Conservation (phyloP, 2,888 invertebrate genomes). For the Auanema sp. region DNA sequence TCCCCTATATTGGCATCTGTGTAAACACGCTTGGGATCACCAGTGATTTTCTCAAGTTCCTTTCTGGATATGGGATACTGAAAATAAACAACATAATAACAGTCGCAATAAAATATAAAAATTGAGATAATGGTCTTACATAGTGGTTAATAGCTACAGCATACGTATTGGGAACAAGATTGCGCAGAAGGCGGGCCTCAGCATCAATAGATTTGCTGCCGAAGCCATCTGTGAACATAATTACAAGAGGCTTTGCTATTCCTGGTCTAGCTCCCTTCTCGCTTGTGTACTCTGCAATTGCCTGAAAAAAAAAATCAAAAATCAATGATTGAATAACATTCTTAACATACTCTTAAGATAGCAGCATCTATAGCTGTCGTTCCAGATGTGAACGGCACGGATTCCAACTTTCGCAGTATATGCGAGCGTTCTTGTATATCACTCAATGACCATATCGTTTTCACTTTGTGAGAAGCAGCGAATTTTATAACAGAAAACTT, state of each 20-base stretch:
- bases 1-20: conserved; percentile 42
- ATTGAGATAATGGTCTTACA: conserved; percentile 17
- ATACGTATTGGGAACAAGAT: conserved; percentile 44
- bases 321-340: neutral
- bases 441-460: conserved; percentile 42
- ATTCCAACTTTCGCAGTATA: conserved; percentile 26
- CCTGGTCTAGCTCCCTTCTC: conserved; percentile 43
- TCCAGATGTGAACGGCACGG: conserved; percentile 40
- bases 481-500: conserved; percentile 48
- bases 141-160: conserved; percentile 53
- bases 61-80: conserved; percentile 41
- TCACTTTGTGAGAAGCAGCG: conserved; percentile 45
- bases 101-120: conserved; percentile 10
- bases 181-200: conserved; percentile 36
- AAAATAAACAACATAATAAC: conserved; percentile 14
- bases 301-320: conserved; percentile 24
- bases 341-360: conserved; percentile 25
- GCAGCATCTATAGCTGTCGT: conserved; percentile 50
- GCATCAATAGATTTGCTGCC: conserved; percentile 32
- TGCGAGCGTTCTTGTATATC: conserved; percentile 18
- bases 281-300: conserved; percentile 37
- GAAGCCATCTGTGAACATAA: conserved; percentile 56
- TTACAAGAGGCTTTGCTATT: conserved; percentile 44
- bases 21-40: conserved; percentile 40
- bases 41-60: conserved; percentile 42